Base-by-base conservation (phyloP, 1,140 invertebrate species). In the Drosophila sp. region DNA sequence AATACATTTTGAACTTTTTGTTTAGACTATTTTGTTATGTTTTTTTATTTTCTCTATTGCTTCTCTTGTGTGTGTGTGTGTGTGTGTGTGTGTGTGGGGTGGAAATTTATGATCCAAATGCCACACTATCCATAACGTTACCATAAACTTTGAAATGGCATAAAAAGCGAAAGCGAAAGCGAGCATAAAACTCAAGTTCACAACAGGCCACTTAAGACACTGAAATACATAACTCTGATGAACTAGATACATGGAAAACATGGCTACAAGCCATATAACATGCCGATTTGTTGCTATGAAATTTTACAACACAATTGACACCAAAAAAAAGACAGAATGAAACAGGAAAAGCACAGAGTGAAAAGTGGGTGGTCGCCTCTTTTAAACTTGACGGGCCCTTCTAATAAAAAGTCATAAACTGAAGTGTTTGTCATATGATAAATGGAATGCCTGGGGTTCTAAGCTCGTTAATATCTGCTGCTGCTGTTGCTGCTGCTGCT, bases 341-440 rank as follows among this genome's bases (percentile, higher is more conserved):
- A 27, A 41, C 33, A 74, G 55, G 66, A 61, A 74, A 75, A 73
- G 40, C 56, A 66, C 66, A n/a, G 57, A 41, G 11, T 11, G 4
- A n/a, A 40, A 41, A 30, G 8, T 29, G 25, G 25, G 50, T 4
- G 8, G 3, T 25, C 50, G 27, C 29, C 54, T 73, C 5, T 58
- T 47, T 57, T 76, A 69, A 69, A 69, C 58, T 75, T 76, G 60
- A 41, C 57, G 57, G 29, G 29, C 33, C 27, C 41, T 67, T 47
- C 71, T 74, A 75, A 66, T 75, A 75, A 75, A 75, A 75, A 57
- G 72, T 33, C 66, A 70, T 76, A 69, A 76, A 69, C 60, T 60
- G 60, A 64, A 76, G 72, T 76, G 72, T 63, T 58, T 63, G 65
- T 35, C 65, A 58, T 55, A 68, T 76, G 60, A 76, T 76, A 69